Base-by-base conservation (phyloP, 2,113 vertebrate genomes). In the Pao palembangensis region DNA sequence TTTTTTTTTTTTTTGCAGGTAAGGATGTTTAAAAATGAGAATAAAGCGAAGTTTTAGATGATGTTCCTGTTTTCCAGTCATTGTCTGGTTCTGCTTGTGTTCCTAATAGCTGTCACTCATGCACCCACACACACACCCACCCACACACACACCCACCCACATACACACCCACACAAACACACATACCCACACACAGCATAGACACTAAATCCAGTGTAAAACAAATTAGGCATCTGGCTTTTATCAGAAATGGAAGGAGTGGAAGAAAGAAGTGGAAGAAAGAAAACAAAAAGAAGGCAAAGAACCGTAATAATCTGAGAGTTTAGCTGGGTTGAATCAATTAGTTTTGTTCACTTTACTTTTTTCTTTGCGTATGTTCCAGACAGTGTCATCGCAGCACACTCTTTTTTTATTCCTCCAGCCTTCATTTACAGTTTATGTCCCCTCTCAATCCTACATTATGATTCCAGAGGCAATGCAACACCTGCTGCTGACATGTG, bases 381-480 rank as follows among this genome's bases (percentile, higher is more conserved):
- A 28, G 25, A 28, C 5, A 28, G 25, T 28, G 25, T 28, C 42
- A 54, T 67, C 51, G 53, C 64, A 53, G 16, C 46, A 28, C 20
- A 41, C 48, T 20, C 53, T 21, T 58, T 44, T 60, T 73, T 50
- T 63, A 38, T 50, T 64, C 55, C 25, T 72, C 79, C 64, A 8
- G 4, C 34, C 34, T 38, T 38, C 34, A 38, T 38, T 38, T 38
- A 38, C 34, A 38, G 51, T 51, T 43, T 48, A 55, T 66, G 78
- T 78, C 76, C 79, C 76, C 51, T 63, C 67, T 83, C 80, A 78
- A 80, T 74, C 74, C 72, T 72, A 63, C 67, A 67, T 80, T 81
- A 84, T 67, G 72, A 83, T 74, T 80, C 64, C 70, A 57, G 72
- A 83, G 59, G 61, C 60, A 64, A 31, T 61, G 55, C 79, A 71